Base-by-base conservation (phyloP, 30 jellyfish, hydroid and myxozoan species). In the Mastigias papua region DNA sequence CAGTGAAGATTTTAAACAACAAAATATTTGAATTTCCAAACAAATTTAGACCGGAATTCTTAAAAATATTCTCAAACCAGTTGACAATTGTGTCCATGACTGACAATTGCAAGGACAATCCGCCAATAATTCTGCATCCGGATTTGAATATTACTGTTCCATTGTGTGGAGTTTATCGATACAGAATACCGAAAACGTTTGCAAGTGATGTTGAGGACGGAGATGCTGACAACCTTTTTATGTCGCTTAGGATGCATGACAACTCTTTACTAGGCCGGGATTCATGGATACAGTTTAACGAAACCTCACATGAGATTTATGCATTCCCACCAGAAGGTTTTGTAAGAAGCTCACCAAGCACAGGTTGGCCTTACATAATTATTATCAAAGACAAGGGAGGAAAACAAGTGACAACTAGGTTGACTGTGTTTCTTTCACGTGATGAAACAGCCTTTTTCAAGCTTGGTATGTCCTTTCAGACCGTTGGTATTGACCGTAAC, bases 141-240 rank as follows among this genome's bases (percentile, higher is more conserved):
- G 68, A 46, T 63, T 61, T 78, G 10, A 95, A 69, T 48, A 61
- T 95, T 54, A 65, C 88, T 9, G 57, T 90, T 28, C 87, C 92
- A 25, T 34, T 90, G n/a, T 83, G 98, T 75, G 99, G 99, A 4
- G 34, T 82, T n/a, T 67, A 32, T n/a, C 81, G 75, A 16, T 91
- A 74, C 46, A 33, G 34, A 37, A 50, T 91, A 28, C 93, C 80
- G 17, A 49, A 78, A 4, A 71, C 78, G 15, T 93, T 93, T 84
- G 97, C 98, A 27, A 30, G 21, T 34, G 98, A 93, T 58, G 5
- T 37, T 5, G 91, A 84, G 25, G 98, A 93, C 73, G 98, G 98
- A 2, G 42, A 74, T 31, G 67, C 79, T 21, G 78, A 84, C 31
- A 81, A 88, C 48, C 84, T 93, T 62, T 22, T 81, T 4, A 79